These are phyloP conservation scores for Nycticebus coucang DNA, from an alignment of 2,113 vertebrate species.

Conservation along the genomic window DNA sequence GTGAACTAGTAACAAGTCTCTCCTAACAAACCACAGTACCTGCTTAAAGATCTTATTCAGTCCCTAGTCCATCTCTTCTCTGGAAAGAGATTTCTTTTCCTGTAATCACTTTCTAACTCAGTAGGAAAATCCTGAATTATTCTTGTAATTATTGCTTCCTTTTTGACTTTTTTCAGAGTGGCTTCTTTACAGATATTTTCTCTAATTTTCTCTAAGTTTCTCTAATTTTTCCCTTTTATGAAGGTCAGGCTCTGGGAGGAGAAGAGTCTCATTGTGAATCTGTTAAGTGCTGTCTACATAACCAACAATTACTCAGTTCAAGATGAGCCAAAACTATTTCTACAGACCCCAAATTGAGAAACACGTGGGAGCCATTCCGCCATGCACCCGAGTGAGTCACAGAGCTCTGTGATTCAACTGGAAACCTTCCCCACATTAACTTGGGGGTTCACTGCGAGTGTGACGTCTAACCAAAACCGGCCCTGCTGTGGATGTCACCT, in stretches of 20 bases:
- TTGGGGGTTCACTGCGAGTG: accelerated
- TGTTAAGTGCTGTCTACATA: neutral
- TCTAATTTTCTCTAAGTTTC: neutral
- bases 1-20: neutral
- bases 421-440: neutral
- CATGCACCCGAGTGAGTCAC: neutral
- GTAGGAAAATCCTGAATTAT: neutral
- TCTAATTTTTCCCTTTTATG: neutral
- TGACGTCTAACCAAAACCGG: neutral
- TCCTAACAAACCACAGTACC: neutral
- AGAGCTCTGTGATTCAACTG: neutral
- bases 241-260: neutral
- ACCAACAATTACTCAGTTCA: neutral
- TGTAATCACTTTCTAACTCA: neutral
- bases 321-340: neutral
- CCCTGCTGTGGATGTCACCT: neutral
- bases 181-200: neutral
- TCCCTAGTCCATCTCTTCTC: neutral
- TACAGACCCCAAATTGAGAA: neutral
- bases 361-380: neutral
- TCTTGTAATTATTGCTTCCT: neutral
- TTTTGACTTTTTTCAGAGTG: neutral
- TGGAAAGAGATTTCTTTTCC: neutral
- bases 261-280: neutral
- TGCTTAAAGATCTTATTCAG: neutral